Percentiles rank a stretch among this genome's conserved stretches.
Conservation (phyloP, 2,888 invertebrate species). For the Drosophila putrida region DNA sequence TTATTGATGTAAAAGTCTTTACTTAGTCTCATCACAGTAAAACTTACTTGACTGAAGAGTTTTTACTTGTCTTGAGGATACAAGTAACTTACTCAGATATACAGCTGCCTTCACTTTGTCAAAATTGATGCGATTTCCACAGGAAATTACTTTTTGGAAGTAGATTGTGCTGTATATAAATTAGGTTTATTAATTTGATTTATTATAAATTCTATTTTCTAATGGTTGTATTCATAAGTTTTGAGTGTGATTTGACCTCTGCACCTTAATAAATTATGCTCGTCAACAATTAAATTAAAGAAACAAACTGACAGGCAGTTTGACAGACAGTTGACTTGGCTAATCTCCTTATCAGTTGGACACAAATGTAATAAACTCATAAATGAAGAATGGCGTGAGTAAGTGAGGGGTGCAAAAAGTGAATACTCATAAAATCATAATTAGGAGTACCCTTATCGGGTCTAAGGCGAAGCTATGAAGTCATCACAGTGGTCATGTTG, state of each 20-base stretch:
- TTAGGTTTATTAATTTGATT: not conserved
- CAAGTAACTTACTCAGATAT: not conserved
- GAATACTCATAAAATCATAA: conserved; percentile 41
- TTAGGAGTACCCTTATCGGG: conserved; percentile 39
- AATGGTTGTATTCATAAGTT: not conserved
- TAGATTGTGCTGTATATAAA: not conserved
- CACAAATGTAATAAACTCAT: conserved; percentile 36
- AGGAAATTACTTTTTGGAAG: not conserved
- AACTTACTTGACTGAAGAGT: too few relatives aligned
- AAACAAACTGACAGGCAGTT: not conserved
- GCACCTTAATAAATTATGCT: not conserved
- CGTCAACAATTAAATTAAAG: not conserved
- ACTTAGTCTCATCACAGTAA: too few relatives aligned
- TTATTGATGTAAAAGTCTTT: not conserved
- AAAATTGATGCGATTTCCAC: not conserved
- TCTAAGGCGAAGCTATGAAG: conserved; percentile 10
- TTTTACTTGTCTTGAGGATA: not conserved
- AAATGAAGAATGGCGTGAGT: not conserved
- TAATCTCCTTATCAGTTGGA: conserved; percentile 36
- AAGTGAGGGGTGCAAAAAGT: conserved; percentile 2
- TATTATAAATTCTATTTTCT: not conserved
- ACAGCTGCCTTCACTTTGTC: not conserved
- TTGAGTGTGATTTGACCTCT: not conserved
- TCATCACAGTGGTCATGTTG: not conserved
- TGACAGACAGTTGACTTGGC: not conserved